Evolutionary conservation across 2,797 vertebrate genomes (phyloP).

Genomic region (Philypnodon macrostomus): DNA sequence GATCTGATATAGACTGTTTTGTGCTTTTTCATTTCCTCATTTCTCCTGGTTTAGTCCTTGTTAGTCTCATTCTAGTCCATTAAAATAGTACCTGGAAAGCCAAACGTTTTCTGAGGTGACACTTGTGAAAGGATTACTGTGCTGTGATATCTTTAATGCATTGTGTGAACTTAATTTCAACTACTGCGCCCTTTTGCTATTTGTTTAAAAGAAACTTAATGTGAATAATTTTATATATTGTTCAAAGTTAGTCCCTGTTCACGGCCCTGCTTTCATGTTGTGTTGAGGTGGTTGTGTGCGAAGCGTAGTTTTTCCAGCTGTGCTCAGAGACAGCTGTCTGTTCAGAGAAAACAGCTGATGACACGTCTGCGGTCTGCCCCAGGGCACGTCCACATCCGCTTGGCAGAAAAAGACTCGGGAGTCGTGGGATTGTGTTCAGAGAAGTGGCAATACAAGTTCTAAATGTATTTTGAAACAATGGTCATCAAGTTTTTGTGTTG

Average conservation of each 20-base stretch:
- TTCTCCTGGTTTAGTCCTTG: too few species aligned
- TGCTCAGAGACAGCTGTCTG: slow-evolving; percentile 51
- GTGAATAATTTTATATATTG: background rate
- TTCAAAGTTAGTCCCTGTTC: slow-evolving; percentile 1
- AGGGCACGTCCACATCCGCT: slow-evolving; percentile 25
- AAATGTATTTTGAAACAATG: background rate
- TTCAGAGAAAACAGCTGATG: slow-evolving; percentile 45
- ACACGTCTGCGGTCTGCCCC: slow-evolving; percentile 39
- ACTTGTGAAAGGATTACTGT: too few species aligned
- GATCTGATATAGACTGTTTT: too few species aligned
- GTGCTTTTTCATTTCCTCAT: too few species aligned
- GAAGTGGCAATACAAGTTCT: background rate
- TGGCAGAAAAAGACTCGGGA: slow-evolving; percentile 13
- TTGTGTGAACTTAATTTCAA: too few species aligned
- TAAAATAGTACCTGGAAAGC: too few species aligned
- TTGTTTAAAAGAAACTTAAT: slow-evolving; percentile 2
- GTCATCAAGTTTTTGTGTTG: too few species aligned
- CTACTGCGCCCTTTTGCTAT: too few species aligned
- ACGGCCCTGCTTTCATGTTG: slow-evolving; percentile 15
- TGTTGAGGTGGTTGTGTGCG: too few species aligned
- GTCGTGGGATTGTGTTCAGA: slow-evolving; percentile 21
- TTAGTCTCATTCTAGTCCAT: too few species aligned
- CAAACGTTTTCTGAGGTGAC: too few species aligned
- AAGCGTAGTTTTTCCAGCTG: slow-evolving; percentile 41
- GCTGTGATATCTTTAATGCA: too few species aligned